Evolutionary conservation across 2,113 vertebrate genomes (phyloP).

Genomic region (Verasper variegatus): DNA sequence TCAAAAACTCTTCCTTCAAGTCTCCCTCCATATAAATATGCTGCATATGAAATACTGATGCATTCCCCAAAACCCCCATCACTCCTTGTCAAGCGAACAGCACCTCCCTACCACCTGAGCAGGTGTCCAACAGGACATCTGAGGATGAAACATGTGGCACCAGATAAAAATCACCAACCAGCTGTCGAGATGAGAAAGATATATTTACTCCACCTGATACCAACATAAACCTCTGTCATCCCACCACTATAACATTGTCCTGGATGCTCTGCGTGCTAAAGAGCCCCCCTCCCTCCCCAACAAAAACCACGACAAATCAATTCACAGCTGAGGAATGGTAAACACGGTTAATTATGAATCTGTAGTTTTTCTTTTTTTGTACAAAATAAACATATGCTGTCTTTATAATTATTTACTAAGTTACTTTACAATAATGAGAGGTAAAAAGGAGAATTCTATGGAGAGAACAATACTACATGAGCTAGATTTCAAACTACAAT

Average conservation of each 20-base stretch:
- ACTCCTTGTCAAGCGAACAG: not conserved
- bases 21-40: constrained; percentile 6
- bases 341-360: constrained; percentile 67
- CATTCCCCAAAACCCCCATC: not conserved
- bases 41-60: not conserved
- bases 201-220: too few species aligned
- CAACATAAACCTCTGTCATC: too few species aligned
- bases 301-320: constrained; percentile 60
- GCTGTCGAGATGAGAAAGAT: too few species aligned
- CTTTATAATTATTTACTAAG: constrained; percentile 70
- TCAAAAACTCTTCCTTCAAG: not conserved
- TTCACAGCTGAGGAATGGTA: constrained; percentile 69
- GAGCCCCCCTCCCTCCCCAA: constrained; percentile 8
- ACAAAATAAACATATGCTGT: constrained; percentile 77
- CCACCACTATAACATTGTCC: not conserved
- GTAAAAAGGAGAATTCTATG: constrained; percentile 63
- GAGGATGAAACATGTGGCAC: too few species aligned
- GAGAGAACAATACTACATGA: constrained; percentile 57
- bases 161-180: too few species aligned
- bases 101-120: constrained; percentile 22
- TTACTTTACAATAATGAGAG: constrained; percentile 70
- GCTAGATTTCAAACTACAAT: constrained; percentile 64
- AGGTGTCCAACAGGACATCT: not conserved
- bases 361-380: constrained; percentile 63
- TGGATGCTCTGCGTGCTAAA: constrained; percentile 8